Evolutionary conservation across 2,888 invertebrate genomes (phyloP).

Genomic region (Philhelius pedissequus): DNA sequence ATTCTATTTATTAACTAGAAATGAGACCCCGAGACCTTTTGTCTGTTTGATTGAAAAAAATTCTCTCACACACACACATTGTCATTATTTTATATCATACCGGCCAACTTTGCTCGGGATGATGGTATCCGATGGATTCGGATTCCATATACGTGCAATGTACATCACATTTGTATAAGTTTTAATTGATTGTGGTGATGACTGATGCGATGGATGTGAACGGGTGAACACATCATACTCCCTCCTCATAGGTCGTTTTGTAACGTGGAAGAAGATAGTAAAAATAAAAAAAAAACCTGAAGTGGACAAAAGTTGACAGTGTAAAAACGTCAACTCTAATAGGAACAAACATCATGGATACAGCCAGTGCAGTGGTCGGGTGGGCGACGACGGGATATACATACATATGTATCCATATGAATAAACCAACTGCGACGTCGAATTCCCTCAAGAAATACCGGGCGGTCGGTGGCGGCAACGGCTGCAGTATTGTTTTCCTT

Average conservation of each 20-base stretch:
- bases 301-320: not conserved
- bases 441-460: not conserved
- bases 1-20: constrained; percentile 51
- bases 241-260: not conserved
- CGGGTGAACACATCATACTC: constrained; percentile 35
- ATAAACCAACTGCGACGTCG: constrained; percentile 32
- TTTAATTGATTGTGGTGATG: constrained; percentile 46
- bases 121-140: not conserved
- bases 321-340: constrained; percentile 2
- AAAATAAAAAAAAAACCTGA: not conserved
- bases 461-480: not conserved
- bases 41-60: constrained; percentile 36
- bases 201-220: constrained; percentile 29
- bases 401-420: not conserved
- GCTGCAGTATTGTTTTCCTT: not conserved
- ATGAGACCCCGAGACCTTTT: constrained; percentile 52
- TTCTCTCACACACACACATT: not conserved
- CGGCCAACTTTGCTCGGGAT: not conserved
- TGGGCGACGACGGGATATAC: not conserved
- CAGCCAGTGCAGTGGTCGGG: not conserved
- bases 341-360: not conserved
- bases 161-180: constrained; percentile 45
- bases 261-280: not conserved
- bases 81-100: not conserved
- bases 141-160: not conserved